Evolutionary conservation across 2,888 invertebrate genomes (phyloP).

Genomic region (Cephus nigrinus): DNA sequence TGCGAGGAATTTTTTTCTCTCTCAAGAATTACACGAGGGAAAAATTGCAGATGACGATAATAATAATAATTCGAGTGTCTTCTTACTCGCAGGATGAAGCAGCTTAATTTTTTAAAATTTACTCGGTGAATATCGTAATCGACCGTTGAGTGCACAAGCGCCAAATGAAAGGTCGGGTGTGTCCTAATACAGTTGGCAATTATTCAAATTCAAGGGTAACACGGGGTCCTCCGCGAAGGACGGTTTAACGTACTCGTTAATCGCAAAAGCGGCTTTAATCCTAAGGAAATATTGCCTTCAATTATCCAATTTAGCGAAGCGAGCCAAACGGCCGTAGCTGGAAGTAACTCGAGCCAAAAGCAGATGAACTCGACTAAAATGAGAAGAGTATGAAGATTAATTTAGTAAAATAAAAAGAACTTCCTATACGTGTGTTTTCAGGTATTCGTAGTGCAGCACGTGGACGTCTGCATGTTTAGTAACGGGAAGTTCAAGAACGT

Average conservation of each 20-base stretch:
- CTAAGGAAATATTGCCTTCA: neutral
- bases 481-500: slow-evolving; percentile 94
- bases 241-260: neutral
- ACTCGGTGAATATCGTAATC: neutral
- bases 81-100: neutral
- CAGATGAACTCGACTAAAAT: neutral
- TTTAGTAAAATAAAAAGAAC: no score
- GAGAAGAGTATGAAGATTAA: neutral
- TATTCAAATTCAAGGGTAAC: neutral
- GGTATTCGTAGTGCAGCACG: slow-evolving; percentile 89
- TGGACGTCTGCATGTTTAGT: slow-evolving; percentile 95
- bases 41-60: no score
- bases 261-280: neutral
- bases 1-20: no score
- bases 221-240: neutral
- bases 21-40: no score
- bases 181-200: neutral
- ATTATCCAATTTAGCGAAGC: neutral
- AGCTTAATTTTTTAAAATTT: neutral
- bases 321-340: neutral
- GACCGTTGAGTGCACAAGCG: neutral
- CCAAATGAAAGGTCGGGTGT: neutral
- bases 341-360: neutral
- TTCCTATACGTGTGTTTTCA: slow-evolving; percentile 55
- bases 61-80: neutral